Evolutionary conservation across 2,113 vertebrate species (phyloP).

Genomic region (Cebus imitator): DNA sequence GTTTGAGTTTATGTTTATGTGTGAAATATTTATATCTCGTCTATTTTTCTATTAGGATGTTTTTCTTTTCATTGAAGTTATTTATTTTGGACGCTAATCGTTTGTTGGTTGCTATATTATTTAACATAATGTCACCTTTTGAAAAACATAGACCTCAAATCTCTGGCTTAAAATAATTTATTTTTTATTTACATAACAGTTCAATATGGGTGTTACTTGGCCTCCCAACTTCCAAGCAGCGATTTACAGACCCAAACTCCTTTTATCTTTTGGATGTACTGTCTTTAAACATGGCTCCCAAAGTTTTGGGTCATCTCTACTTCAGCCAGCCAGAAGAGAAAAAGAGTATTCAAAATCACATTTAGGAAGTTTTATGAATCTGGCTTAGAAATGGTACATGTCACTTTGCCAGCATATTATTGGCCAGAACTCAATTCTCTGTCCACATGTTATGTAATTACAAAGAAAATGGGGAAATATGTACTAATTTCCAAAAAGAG

Average conservation of each 20-base stretch:
- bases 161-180: background rate
- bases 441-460: background rate
- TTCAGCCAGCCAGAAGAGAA: background rate
- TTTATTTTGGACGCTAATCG: slow-evolving; percentile 2
- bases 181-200: background rate
- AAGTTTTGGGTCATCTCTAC: background rate
- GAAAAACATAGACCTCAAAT: background rate
- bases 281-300: background rate
- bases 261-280: background rate
- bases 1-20: background rate
- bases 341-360: background rate
- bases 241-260: background rate
- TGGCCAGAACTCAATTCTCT: background rate
- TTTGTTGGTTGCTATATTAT: background rate
- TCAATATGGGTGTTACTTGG: background rate
- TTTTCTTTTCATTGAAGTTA: slow-evolving; percentile 24
- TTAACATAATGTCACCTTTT: background rate
- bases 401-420: background rate
- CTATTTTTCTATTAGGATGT: background rate
- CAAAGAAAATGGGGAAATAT: background rate
- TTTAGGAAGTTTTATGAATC: background rate
- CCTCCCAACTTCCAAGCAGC: background rate
- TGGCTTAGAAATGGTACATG: background rate
- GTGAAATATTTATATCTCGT: background rate
- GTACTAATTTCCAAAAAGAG: background rate